Conservation (phyloP, 2,888 invertebrate genomes). For the Pelosia muscerda region DNA sequence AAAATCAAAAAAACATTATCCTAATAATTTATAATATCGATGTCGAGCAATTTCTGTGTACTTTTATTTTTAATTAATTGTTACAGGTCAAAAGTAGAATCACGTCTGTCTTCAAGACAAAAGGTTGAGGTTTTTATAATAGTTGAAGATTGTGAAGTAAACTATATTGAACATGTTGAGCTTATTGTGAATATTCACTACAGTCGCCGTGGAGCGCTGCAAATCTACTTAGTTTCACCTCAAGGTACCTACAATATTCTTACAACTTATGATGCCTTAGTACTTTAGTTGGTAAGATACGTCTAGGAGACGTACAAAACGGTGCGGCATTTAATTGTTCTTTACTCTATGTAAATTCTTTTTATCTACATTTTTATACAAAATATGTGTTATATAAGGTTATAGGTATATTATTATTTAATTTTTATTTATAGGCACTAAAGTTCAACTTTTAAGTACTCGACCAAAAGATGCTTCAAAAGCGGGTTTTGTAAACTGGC, state of each 20-base stretch:
- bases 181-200: conserved; percentile 90
- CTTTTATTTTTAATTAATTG: not conserved
- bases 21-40: no score
- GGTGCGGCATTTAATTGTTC: conserved; percentile 18
- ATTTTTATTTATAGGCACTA: conserved; percentile 86
- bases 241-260: conserved; percentile 87
- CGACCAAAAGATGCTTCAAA: conserved; percentile 90
- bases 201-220: conserved; percentile 91
- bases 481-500: conserved; percentile 93
- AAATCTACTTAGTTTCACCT: conserved; percentile 92
- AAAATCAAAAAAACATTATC: not conserved
- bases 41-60: no score
- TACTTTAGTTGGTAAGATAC: conserved; percentile 55
- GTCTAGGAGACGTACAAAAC: conserved; percentile 33
- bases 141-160: conserved; percentile 88
- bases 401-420: no score
- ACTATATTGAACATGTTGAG: conserved; percentile 95
- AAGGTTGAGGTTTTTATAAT: conserved; percentile 75
- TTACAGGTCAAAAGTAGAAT: conserved; percentile 37
- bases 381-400: no score
- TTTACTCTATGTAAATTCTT: no score
- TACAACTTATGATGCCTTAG: conserved; percentile 54
- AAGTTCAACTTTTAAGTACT: conserved; percentile 89
- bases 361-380: no score
- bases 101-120: conserved; percentile 58